A percentile compares a stretch with the other conserved stretches of the same genome.
phyloP scores from a whole-genome alignment of 2,888 invertebrate species.

The Drosophila suboccidentalis region DNA sequence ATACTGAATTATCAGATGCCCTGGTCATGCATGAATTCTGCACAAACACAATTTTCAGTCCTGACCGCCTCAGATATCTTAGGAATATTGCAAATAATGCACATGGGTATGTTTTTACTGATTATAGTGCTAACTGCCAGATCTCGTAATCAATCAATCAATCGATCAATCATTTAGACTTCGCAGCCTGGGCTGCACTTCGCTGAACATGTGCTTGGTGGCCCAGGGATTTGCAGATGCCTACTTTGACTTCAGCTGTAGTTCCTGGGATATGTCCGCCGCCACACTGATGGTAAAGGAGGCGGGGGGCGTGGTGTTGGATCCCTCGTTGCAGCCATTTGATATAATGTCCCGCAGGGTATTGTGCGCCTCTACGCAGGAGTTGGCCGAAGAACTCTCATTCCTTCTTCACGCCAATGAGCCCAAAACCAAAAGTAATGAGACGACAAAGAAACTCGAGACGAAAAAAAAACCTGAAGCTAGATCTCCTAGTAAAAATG shows the following conservation, averaged over 20 bases:
- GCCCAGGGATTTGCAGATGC: slow-evolving; percentile 94
- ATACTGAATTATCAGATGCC: slow-evolving; percentile 1
- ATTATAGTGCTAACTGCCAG: not conserved
- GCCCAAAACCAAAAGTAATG: too few species aligned
- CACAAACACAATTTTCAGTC: not conserved
- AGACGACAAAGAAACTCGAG: not conserved
- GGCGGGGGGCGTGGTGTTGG: slow-evolving; percentile 95
- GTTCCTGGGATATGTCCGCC: slow-evolving; percentile 95
- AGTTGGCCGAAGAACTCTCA: slow-evolving; percentile 89
- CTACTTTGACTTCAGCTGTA: slow-evolving; percentile 95
- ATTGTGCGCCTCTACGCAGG: slow-evolving; percentile 90
- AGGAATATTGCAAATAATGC: slow-evolving; percentile 4
- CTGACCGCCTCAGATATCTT: not conserved
- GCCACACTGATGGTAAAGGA: slow-evolving; percentile 93
- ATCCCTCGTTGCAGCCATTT: slow-evolving; percentile 91
- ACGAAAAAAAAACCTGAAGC: not conserved
- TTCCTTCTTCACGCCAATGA: not conserved
- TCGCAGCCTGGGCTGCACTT: slow-evolving; percentile 82
- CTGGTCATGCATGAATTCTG: slow-evolving; percentile 34
- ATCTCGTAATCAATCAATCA: not conserved
- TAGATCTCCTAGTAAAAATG: not conserved
- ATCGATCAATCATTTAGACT: not conserved
- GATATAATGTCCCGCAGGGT: slow-evolving; percentile 92
- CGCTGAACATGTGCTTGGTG: slow-evolving; percentile 95
- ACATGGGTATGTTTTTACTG: slow-evolving; percentile 28